Evolutionary conservation across 2,797 vertebrate species (phyloP).

Genomic region (Echeneis naucrates): DNA sequence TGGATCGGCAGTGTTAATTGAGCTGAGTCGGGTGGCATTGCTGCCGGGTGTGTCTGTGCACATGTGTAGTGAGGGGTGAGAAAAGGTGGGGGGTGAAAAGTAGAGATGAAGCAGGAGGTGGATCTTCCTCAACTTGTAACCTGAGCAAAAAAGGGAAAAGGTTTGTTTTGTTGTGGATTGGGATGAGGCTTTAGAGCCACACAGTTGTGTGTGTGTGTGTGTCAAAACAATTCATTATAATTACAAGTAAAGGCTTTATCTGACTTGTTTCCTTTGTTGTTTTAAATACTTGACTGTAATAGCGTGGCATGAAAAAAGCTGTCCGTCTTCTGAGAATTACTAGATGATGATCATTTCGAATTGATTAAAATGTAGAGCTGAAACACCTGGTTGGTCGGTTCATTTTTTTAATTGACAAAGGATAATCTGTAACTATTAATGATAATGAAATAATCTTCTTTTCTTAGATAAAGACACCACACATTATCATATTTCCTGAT

Average conservation of each 20-base stretch:
- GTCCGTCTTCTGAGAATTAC: background rate
- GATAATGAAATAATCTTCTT: background rate
- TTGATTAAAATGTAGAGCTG: background rate
- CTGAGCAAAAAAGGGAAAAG: conserved; percentile 10
- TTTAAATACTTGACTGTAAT: background rate
- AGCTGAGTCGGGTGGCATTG: conserved; percentile 85
- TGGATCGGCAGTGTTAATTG: conserved; percentile 91
- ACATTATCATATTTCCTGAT: background rate
- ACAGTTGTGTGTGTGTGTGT: background rate
- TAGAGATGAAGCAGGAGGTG: conserved; percentile 45
- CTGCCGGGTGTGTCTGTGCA: conserved; percentile 40
- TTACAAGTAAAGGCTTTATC: background rate
- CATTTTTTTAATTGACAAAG: background rate
- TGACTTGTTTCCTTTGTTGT: background rate
- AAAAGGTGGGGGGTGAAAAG: background rate
- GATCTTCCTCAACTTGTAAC: conserved; percentile 26
- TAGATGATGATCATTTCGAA: background rate
- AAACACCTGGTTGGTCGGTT: background rate
- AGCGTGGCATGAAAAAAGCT: background rate
- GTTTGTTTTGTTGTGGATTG: conserved; percentile 16
- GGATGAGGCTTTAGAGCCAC: background rate
- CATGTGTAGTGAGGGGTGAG: background rate
- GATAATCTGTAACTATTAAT: background rate
- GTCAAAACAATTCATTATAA: background rate
- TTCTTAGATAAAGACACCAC: background rate